Conservation (phyloP, 2,888 invertebrate species). For the Cryptus viduatorius region DNA sequence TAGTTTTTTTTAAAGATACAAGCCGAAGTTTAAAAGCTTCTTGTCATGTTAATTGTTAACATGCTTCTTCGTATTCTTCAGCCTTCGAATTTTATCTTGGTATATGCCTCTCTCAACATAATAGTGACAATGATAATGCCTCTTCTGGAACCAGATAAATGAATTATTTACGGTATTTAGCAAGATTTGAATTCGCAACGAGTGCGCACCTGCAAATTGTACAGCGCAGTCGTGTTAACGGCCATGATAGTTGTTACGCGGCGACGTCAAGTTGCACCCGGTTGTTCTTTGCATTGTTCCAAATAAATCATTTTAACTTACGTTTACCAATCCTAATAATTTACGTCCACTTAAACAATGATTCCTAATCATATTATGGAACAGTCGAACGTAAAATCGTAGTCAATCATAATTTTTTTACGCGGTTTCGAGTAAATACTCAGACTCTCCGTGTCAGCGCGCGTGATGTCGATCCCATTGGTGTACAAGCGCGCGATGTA, state of each 20-base stretch:
- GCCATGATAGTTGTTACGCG: background rate
- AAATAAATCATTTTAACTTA: background rate
- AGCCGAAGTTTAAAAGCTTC: too few species aligned
- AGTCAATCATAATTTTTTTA: background rate
- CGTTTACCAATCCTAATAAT: background rate
- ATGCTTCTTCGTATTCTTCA: too few species aligned
- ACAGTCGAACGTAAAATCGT: background rate
- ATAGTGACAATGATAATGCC: too few species aligned
- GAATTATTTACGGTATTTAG: background rate
- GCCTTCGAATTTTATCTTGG: too few species aligned
- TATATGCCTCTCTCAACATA: too few species aligned
- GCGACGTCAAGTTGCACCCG: background rate
- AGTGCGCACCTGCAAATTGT: background rate
- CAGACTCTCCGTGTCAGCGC: background rate
- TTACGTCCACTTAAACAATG: background rate
- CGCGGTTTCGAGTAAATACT: background rate
- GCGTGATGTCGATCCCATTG: background rate
- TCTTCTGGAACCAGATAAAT: too few species aligned
- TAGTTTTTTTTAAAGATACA: too few species aligned
- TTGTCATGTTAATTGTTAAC: too few species aligned
- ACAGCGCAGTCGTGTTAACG: background rate
- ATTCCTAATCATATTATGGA: background rate
- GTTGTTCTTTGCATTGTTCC: background rate
- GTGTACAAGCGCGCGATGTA: background rate
- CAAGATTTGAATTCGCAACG: background rate